Base-by-base conservation (phyloP, 2,888 invertebrate species). In the Spilarctia lutea region DNA sequence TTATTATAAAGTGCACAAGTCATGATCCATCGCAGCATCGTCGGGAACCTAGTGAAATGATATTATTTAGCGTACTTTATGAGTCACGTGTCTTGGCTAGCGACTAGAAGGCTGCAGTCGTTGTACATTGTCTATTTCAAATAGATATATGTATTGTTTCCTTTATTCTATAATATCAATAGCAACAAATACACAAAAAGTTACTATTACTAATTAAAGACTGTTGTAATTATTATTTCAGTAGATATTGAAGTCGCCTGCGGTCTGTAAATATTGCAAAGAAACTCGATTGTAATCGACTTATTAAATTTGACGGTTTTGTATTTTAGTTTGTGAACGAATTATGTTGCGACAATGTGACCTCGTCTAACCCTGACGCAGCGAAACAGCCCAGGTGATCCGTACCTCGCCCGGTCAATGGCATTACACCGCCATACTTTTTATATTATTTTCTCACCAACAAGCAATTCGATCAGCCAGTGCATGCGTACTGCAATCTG, bases 371-470 rank as follows among this genome's bases (percentile, higher is more conserved):
- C 65, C 65, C 66, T 71, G 65, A 65, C 48, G 68, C 67, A 60
- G 71, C 71, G 75, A 78, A 65, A 76, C 73, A 76, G 78, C 81
- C 82, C 82, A 81, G 84, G 83, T 85, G 80, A 76, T 79, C 75
- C 70, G 78, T 75, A 77, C 79, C 76, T 76, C 75, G 81, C 77
- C 83, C 78, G 91, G 91, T 91, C 92, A 91, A 90, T 85, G 90
- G 85, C 92, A 88, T 80, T 79, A 77, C 80, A 39, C 83, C 79
- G 80, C 75, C 68, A 79, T 78, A 80, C 72, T 85, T 86, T 87
- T 86, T 85, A 86, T 79, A 78, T 83, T 86, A 87, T 85, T 90
- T 69, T 86, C 83, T 82, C 79, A 81, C 81, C 81, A 81, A 79
- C 83, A 77, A 81, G 83, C 83, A 83, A 86, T 87, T 85, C 85